Base-by-base conservation (phyloP, 92 coral and sea anemone genomes). In the Bergia sp. region DNA sequence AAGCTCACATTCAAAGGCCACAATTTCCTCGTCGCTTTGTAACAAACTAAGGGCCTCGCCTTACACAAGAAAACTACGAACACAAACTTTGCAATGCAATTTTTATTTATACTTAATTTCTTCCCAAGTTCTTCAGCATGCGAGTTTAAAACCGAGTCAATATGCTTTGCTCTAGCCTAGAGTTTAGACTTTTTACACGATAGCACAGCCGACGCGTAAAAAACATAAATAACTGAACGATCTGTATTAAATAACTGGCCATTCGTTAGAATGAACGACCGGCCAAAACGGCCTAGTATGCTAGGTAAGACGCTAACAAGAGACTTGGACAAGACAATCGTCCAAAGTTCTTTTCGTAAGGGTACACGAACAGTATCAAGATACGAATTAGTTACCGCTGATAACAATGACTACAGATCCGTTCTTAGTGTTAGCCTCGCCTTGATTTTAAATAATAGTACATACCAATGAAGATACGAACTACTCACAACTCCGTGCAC, bases 81-180 rank as follows among this genome's bases (percentile, higher is more conserved):
- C 77, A 41, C 21, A 18, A 15, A 1, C 64, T 72, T 77, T 47
- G 61, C 86, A 66, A 66, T 82, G 75, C 50, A 18, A 43, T 45
- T 82, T 82, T 82, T 76, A 82, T 82, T 82, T 82, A 71, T 20
- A 82, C 86, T 65, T 65, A 65, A 82, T 64, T 82, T 82, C 76
- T 65, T 82, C 37, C 36, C 69, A 40, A 18, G 79, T 41, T 76
- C 49, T n/a, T 76, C 45, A 39, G 50, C 45, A 76, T 15, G 79
- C 37, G 45, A 37, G 49, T 42, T 76, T 66, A 82, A 45, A n/a
- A 5, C 20, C 40, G 20, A 21, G 36, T 7, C 71, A 43, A 41
- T 64, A 41, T 21, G 76, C 47, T 80, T 80, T 50, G 8, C 29
- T 29, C 29, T 29, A 29, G 29, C 36, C 23, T 72, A 37, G 37